Percentiles rank a stretch among this genome's conserved stretches.
These are phyloP conservation scores for Diadema setosum DNA, from an alignment of 35 echinoderm and acorn worm genomes.

Conservation along the genomic window DNA sequence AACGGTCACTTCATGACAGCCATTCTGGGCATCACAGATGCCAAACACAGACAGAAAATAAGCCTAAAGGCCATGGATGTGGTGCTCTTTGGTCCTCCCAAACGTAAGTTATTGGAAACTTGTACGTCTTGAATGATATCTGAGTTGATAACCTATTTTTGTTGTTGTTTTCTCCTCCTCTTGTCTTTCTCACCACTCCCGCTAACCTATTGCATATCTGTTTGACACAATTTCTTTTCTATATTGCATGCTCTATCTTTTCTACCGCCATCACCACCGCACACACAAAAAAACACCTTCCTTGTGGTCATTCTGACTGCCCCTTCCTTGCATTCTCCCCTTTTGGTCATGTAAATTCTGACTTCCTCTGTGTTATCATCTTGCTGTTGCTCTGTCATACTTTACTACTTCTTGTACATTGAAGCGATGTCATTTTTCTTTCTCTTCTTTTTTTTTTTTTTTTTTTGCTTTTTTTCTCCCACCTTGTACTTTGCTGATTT, in stretches of 20 bases:
- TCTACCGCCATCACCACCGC: neutral
- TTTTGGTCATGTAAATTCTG: no score
- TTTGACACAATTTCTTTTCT: neutral
- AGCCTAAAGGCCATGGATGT: conserved; percentile 94
- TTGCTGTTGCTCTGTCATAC: no score
- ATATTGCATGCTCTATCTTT: neutral
- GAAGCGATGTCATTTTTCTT: no score
- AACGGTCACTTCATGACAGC: conserved; percentile 78
- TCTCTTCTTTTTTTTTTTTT: neutral
- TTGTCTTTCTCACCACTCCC: neutral
- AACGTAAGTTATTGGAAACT: conserved; percentile 71
- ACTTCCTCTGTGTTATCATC: no score
- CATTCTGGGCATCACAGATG: conserved; percentile 79
- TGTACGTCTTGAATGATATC: neutral
- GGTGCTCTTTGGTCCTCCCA: conserved; percentile 96
- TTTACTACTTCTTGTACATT: no score
- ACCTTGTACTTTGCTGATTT: neutral
- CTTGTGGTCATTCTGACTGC: no score
- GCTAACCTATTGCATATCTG: neutral
- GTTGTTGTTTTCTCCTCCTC: neutral
- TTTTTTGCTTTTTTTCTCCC: neutral
- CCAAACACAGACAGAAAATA: conserved; percentile 94
- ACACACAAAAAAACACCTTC: no score
- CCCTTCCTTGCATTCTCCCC: no score
- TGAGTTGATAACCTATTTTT: neutral